Percentiles rank a stretch among this genome's conserved stretches.
phyloP scores from a whole-genome alignment of 2,888 invertebrate genomes.

The Noctua fimbriata region DNA sequence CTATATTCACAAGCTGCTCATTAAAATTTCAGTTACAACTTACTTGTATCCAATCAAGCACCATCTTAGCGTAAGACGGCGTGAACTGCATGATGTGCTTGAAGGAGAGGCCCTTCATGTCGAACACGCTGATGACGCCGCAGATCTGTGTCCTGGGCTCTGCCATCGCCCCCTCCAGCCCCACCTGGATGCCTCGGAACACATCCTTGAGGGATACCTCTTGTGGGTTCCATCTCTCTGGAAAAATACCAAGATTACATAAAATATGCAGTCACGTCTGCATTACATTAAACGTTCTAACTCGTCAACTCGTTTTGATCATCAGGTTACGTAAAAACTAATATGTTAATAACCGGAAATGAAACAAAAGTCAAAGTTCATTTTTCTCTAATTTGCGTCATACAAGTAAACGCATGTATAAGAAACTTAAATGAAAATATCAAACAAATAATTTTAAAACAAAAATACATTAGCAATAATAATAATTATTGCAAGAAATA shows the following conservation, averaged over 20 bases:
- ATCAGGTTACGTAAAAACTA: conserved; percentile 4
- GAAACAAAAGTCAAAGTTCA: not conserved
- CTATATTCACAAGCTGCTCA: not conserved
- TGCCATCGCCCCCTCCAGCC: conserved; percentile 93
- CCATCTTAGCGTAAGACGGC: conserved; percentile 93
- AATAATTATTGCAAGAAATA: not conserved
- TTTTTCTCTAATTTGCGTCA: conserved; percentile 7
- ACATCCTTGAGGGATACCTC: conserved; percentile 92
- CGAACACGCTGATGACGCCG: conserved; percentile 93
- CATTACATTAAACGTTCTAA: conserved; percentile 6
- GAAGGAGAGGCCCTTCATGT: conserved; percentile 94
- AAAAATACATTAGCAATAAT: not conserved
- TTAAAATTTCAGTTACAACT: not conserved
- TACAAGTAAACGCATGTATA: not conserved
- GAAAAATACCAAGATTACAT: conserved; percentile 60
- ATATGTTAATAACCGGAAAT: not conserved
- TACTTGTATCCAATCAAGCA: conserved; percentile 93
- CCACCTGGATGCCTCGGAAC: conserved; percentile 93
- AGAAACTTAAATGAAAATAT: not conserved
- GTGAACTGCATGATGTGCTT: conserved; percentile 94
- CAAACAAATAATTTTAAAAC: not conserved
- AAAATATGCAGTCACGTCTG: not conserved
- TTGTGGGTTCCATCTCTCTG: conserved; percentile 94
- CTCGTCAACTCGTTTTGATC: conserved; percentile 25
- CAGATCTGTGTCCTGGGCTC: conserved; percentile 95